Evolutionary conservation across 2,888 invertebrate genomes (phyloP).

Genomic region (Drosophila kokeensis): DNA sequence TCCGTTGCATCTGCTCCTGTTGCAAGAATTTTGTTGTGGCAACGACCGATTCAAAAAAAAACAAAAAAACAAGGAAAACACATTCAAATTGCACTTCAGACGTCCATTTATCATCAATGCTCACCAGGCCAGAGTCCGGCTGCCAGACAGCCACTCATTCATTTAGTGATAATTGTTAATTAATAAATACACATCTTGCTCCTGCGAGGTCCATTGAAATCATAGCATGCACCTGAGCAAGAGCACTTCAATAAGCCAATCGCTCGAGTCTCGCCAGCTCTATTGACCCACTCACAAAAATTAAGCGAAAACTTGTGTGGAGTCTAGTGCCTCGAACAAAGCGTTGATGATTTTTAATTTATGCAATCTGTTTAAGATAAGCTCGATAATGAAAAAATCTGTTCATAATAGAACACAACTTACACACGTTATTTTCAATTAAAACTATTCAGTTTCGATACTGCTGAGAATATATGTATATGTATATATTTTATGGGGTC

Average conservation of each 20-base stretch:
- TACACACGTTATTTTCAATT: background rate
- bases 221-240: slow-evolving; percentile 4
- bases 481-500: background rate
- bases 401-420: background rate
- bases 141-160: slow-evolving; percentile 30
- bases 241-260: slow-evolving; percentile 17
- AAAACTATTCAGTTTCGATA: background rate
- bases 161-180: slow-evolving; percentile 79
- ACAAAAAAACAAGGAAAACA: slow-evolving; percentile 2
- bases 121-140: background rate
- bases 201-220: slow-evolving; percentile 28
- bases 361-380: background rate
- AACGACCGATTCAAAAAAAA: slow-evolving; percentile 58
- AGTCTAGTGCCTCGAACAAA: slow-evolving; percentile 21
- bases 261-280: slow-evolving; percentile 19
- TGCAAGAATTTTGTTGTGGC: slow-evolving; percentile 35
- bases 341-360: background rate
- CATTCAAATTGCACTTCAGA: slow-evolving; percentile 79
- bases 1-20: slow-evolving; percentile 4
- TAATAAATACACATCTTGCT: slow-evolving; percentile 68
- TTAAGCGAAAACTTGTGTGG: background rate
- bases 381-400: background rate
- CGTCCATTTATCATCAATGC: slow-evolving; percentile 70
- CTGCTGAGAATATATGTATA: background rate
- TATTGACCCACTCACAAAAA: slow-evolving; percentile 62